These are phyloP conservation scores for Drosophila nigrodunni DNA, from an alignment of 1,140 invertebrate species.

Conservation along the genomic window DNA sequence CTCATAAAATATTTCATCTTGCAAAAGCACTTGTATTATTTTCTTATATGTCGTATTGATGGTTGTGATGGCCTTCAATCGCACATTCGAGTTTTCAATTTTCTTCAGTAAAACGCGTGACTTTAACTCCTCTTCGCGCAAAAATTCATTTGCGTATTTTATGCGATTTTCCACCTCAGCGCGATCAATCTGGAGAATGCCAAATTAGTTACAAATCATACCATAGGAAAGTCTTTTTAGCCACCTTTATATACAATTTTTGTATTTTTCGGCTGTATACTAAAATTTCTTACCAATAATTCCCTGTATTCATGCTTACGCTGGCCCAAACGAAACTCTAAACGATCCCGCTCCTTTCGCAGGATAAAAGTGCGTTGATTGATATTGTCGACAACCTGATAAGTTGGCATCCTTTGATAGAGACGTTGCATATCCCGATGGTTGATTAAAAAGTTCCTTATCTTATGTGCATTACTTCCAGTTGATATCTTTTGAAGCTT, in stretches of 20 bases:
- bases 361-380: constrained; percentile 80
- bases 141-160: constrained; percentile 70
- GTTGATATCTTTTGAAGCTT: constrained; percentile 67
- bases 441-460: constrained; percentile 70
- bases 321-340: constrained; percentile 56
- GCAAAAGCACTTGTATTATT: constrained; percentile 69
- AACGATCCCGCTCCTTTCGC: constrained; percentile 79
- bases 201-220: not conserved
- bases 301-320: constrained; percentile 58
- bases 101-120: constrained; percentile 65
- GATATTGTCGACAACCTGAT: constrained; percentile 74
- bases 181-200: constrained; percentile 34
- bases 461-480: constrained; percentile 64
- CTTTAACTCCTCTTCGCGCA: constrained; percentile 63
- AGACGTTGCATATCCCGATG: constrained; percentile 75
- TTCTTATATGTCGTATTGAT: constrained; percentile 78
- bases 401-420: constrained; percentile 77
- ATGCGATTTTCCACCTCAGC: constrained; percentile 72
- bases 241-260: too few species aligned
- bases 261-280: too few species aligned
- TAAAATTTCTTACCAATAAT: constrained; percentile 37
- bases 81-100: constrained; percentile 77
- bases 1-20: constrained; percentile 79
- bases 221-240: too few species aligned
- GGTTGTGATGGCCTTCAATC: constrained; percentile 72